phyloP scores from a whole-genome alignment of 2,888 invertebrate species.

The Amaurobius ferox region DNA sequence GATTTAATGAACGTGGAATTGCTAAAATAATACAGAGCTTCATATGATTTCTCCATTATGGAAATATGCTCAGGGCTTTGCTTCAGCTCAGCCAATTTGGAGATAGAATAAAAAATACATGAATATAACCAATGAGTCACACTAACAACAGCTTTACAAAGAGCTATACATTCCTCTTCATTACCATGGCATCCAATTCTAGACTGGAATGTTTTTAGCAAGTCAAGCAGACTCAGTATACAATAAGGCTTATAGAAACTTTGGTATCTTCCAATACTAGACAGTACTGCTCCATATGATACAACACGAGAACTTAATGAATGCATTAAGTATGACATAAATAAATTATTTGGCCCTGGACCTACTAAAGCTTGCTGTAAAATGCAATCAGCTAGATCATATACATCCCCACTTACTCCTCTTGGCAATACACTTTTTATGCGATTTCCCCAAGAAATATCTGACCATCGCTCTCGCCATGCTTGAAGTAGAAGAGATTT shows the following conservation, averaged over 20 bases:
- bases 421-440: slow-evolving; percentile 87
- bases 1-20: slow-evolving; percentile 76
- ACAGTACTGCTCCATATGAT: slow-evolving; percentile 92
- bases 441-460: slow-evolving; percentile 96
- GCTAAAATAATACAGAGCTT: slow-evolving; percentile 76
- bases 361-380: slow-evolving; percentile 95
- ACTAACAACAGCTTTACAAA: slow-evolving; percentile 84
- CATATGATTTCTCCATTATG: slow-evolving; percentile 77
- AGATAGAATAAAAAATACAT: slow-evolving; percentile 76
- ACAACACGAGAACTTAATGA: slow-evolving; percentile 93
- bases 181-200: slow-evolving; percentile 80
- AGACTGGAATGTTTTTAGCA: slow-evolving; percentile 82
- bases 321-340: slow-evolving; percentile 94
- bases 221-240: slow-evolving; percentile 89
- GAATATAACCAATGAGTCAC: slow-evolving; percentile 76
- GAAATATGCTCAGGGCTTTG: slow-evolving; percentile 75
- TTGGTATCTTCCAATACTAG: slow-evolving; percentile 89
- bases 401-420: slow-evolving; percentile 76
- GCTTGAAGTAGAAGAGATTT: slow-evolving; percentile 86
- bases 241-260: slow-evolving; percentile 92
- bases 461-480: slow-evolving; percentile 97
- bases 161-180: slow-evolving; percentile 89
- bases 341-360: slow-evolving; percentile 92
- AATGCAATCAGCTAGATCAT: slow-evolving; percentile 89
- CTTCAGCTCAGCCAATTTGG: slow-evolving; percentile 76